These are phyloP conservation scores for Xenops minutus DNA, from an alignment of 2,797 vertebrate genomes.

Conservation along the genomic window DNA sequence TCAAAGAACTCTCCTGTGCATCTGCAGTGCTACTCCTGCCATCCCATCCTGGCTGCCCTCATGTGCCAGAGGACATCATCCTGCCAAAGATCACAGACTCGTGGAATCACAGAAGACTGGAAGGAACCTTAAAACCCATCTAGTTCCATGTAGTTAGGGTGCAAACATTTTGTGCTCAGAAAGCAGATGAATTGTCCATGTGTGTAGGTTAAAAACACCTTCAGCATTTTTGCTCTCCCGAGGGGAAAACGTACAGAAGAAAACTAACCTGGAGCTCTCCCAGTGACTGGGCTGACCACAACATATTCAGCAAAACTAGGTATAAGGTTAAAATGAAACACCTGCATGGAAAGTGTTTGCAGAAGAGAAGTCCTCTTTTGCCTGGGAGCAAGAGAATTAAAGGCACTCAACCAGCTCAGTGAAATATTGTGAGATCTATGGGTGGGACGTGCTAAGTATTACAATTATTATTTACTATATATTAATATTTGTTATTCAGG, in stretches of 20 bases:
- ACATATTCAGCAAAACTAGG: background rate
- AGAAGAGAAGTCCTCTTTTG: constrained; percentile 15
- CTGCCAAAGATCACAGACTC: background rate
- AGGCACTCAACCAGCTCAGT: background rate
- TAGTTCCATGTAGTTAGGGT: background rate
- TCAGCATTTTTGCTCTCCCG: background rate
- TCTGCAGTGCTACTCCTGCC: background rate
- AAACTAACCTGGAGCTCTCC: background rate
- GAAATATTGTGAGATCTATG: background rate
- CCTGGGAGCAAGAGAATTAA: background rate
- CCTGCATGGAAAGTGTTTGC: background rate
- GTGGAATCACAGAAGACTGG: background rate
- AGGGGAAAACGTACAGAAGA: background rate
- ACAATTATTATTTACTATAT: constrained; percentile 38
- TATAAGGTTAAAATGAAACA: constrained; percentile 42
- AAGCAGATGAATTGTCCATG: background rate
- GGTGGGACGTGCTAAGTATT: constrained; percentile 5
- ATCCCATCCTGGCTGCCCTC: background rate
- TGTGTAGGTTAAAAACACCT: background rate
- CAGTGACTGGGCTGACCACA: background rate
- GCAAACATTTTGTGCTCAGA: background rate
- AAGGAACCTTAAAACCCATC: background rate
- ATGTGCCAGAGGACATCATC: background rate
- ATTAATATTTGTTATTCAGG: constrained; percentile 34
- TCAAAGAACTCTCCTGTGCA: background rate